Evolutionary conservation across 2,113 vertebrate genomes (phyloP), one percentile per base, ranked within the genome.

Genomic region (Etia nguti): DNA sequence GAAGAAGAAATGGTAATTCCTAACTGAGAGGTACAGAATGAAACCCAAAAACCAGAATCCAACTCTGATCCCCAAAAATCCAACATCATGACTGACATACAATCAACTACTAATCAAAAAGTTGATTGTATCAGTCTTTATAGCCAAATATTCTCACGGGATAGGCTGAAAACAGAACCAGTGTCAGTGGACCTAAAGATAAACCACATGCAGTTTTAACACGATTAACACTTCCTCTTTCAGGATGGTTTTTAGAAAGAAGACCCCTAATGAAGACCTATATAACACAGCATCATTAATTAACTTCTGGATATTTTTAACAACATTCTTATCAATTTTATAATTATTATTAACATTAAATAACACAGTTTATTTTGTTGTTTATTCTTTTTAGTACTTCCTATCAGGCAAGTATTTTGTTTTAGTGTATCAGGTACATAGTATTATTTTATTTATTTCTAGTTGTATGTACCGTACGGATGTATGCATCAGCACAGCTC

Each of bases 331-430:
- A 0, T 24, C 10, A 3, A 12, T 55, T 55, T 55, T 55, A 55
- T 55, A 24, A 55, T 55, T 55, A 55, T 55, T 0, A 55, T 6
- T 55, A 55, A 55, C 10, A 55, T 52, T 55, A 1, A 55, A 55
- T 52, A 29, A 29, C 29, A 29, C 29, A n/a, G n/a, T n/a, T n/a
- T n/a, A n/a, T n/a, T n/a, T n/a, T n/a, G n/a, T n/a, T n/a, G n/a
- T n/a, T n/a, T 52, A 52, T 3, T 52, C n/a, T 52, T 1, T 52
- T 52, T n/a, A n/a, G 9, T 52, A 5, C 50, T 52, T 10, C 5
- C 0, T n/a, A n/a, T n/a, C 0, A 54, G 20, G 50, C 4, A 54
- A 54, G 20, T n/a, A 54, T 54, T 54, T 54, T 54, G 4, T 52
- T 52, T 52, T 52, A 52, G 50, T n/a, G 50, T 8, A 52, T 18